Percentiles rank a stretch among this genome's conserved stretches.
Conservation (phyloP, 2,113 vertebrate genomes). For the Siphamia tubifer region DNA sequence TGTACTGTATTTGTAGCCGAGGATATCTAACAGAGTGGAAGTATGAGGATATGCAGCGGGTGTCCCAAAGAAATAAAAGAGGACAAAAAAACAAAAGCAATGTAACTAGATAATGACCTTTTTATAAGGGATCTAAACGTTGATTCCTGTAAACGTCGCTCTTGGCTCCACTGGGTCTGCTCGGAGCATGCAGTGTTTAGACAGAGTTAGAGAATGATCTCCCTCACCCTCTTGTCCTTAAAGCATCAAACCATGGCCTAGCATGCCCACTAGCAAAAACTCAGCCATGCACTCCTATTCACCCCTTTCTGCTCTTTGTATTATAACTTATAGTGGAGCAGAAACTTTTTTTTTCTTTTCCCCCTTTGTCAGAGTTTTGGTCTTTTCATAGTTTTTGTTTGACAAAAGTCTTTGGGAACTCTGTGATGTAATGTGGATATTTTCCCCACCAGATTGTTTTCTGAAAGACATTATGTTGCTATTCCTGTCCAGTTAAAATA, state of each 20-base stretch:
- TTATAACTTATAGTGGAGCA: constrained; percentile 23
- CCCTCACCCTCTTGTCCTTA: constrained; percentile 25
- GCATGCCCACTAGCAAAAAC: constrained; percentile 52
- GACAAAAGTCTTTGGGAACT: constrained; percentile 50
- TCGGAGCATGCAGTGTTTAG: constrained; percentile 67
- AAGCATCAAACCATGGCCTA: constrained; percentile 36
- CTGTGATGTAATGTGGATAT: constrained; percentile 42
- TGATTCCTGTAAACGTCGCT: constrained; percentile 47
- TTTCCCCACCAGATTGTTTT: constrained; percentile 38
- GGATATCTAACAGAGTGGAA: background rate
- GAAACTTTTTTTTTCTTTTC: constrained; percentile 38
- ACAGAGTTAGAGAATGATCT: constrained; percentile 71
- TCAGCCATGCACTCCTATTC: constrained; percentile 25
- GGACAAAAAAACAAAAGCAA: background rate
- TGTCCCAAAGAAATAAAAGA: background rate
- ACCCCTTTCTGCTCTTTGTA: constrained; percentile 20
- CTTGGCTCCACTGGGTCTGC: constrained; percentile 71
- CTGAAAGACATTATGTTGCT: constrained; percentile 43
- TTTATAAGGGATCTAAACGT: constrained; percentile 38
- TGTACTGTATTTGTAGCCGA: background rate
- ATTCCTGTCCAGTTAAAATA: constrained; percentile 56
- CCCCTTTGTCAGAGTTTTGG: constrained; percentile 25
- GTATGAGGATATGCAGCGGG: background rate
- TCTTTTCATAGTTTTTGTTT: constrained; percentile 33
- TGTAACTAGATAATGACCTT: constrained; percentile 33